phyloP scores from a whole-genome alignment of 2,888 invertebrate genomes.

The Acanthacorydalis orientalis region DNA sequence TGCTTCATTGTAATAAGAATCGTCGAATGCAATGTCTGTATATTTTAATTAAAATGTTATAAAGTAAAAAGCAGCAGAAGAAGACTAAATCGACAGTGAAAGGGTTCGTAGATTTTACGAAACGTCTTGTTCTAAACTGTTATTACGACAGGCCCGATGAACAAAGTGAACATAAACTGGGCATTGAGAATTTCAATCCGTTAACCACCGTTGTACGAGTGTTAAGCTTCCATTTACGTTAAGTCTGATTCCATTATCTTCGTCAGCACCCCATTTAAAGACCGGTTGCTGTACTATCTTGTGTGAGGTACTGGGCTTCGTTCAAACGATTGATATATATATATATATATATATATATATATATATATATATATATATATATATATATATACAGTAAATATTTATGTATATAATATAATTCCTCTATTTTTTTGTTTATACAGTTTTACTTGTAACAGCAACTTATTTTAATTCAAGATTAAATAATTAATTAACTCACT shows the following conservation, averaged over 20 bases:
- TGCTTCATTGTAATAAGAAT: background rate
- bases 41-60: constrained; percentile 3
- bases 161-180: constrained; percentile 2
- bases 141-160: background rate
- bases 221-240: constrained; percentile 29
- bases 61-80: background rate
- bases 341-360: too few species aligned
- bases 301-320: too few species aligned
- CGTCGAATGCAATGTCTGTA: constrained; percentile 1
- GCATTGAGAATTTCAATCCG: constrained; percentile 3
- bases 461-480: too few species aligned
- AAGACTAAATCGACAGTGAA: background rate
- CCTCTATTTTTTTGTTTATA: too few species aligned
- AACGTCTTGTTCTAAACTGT: background rate
- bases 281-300: background rate
- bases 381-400: too few species aligned
- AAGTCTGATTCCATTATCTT: constrained; percentile 30
- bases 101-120: background rate
- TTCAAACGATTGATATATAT: too few species aligned
- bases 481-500: too few species aligned
- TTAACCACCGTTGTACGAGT: constrained; percentile 17
- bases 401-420: too few species aligned
- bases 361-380: too few species aligned
- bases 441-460: too few species aligned
- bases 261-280: constrained; percentile 13